A percentile compares a stretch with the other conserved stretches of the same genome.
Evolutionary conservation across 2,797 vertebrate species (phyloP).

Genomic region (Gymnothorax reevesii): DNA sequence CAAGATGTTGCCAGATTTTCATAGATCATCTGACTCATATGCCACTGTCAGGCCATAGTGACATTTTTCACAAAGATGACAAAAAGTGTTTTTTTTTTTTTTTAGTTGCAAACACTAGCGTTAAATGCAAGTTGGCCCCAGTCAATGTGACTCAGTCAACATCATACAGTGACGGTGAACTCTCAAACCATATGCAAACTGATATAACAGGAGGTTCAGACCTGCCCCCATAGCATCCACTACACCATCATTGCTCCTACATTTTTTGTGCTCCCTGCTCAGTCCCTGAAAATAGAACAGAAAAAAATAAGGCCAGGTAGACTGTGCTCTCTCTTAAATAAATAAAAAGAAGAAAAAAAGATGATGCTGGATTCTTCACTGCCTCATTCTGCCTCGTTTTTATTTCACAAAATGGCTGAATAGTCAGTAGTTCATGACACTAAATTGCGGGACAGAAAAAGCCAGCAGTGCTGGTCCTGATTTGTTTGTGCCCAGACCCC

Average conservation of each 20-base stretch:
- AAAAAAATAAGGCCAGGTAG: too few species aligned
- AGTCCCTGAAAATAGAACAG: too few species aligned
- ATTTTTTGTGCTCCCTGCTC: background rate
- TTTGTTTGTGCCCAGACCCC: conserved; percentile 51
- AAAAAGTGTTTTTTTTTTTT: too few species aligned
- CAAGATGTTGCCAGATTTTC: too few species aligned
- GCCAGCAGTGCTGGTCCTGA: conserved; percentile 37
- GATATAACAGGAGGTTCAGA: background rate
- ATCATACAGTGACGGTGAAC: background rate
- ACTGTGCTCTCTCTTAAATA: background rate
- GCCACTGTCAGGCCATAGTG: too few species aligned
- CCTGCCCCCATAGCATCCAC: background rate
- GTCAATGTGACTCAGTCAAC: background rate
- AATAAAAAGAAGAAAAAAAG: background rate
- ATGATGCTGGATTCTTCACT: conserved; percentile 56
- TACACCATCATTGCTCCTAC: background rate
- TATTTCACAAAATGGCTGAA: conserved; percentile 41
- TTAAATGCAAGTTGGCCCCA: too few species aligned
- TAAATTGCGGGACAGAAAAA: conserved; percentile 43
- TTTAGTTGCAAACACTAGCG: too few species aligned
- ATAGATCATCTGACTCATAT: too few species aligned
- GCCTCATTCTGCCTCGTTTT: conserved; percentile 39
- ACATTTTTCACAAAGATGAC: too few species aligned
- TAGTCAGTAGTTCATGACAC: conserved; percentile 41
- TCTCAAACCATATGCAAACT: background rate